Evolutionary conservation across 2,113 vertebrate genomes (phyloP).

Genomic region (Tupaia tana): DNA sequence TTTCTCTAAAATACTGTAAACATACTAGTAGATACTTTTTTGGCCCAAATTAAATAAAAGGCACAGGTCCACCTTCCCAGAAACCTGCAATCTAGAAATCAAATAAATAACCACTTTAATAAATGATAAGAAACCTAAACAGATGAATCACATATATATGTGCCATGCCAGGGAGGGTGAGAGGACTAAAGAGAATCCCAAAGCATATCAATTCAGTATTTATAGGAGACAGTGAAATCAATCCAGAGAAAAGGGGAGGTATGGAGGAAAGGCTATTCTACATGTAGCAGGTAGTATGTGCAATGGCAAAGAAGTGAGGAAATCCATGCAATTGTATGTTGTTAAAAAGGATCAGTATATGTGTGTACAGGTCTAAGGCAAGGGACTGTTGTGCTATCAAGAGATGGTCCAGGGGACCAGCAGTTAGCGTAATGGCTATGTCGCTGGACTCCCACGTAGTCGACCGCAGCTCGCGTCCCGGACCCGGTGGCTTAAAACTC

Average conservation of each 20-base stretch:
- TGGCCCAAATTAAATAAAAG: conserved; percentile 39
- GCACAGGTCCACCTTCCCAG: neutral
- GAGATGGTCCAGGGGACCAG: too few relatives aligned
- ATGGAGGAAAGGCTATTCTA: neutral
- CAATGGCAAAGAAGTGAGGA: conserved; percentile 25
- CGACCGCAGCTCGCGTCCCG: too few relatives aligned
- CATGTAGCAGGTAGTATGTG: neutral
- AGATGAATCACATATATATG: neutral
- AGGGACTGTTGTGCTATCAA: neutral
- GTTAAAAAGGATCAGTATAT: neutral
- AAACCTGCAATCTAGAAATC: neutral
- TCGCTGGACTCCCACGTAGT: too few relatives aligned
- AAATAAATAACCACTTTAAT: conserved; percentile 23
- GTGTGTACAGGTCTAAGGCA: neutral
- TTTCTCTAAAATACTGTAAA: conserved; percentile 32
- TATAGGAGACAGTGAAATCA: neutral
- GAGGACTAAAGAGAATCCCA: neutral
- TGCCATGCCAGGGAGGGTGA: neutral
- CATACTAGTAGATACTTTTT: neutral
- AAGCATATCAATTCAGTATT: neutral
- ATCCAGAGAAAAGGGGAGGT: neutral
- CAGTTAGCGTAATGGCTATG: too few relatives aligned
- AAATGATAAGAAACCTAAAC: neutral
- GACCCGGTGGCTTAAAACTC: too few relatives aligned
- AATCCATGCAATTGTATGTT: neutral